These are phyloP conservation scores for Nycteola revayana DNA, from an alignment of 2,888 invertebrate genomes.

Conservation along the genomic window DNA sequence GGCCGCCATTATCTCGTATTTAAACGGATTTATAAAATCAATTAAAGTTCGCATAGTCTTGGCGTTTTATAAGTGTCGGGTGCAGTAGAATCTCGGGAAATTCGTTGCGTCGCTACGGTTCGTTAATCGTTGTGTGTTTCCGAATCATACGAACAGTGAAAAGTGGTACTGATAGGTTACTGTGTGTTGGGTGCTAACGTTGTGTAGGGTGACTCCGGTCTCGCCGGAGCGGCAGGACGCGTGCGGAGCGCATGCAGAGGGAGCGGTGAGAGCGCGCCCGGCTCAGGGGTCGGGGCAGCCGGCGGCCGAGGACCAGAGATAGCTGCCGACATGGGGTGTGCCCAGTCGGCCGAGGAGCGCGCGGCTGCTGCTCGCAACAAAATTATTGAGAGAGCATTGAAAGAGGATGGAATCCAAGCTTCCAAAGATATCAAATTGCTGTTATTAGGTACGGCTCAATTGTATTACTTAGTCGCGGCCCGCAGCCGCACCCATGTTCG, in stretches of 20 bases:
- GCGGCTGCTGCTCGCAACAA: constrained; percentile 98
- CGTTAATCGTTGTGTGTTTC: constrained; percentile 37
- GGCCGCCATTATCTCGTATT: constrained; percentile 84
- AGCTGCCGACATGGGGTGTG: constrained; percentile 95
- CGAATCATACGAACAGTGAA: constrained; percentile 53
- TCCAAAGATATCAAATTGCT: constrained; percentile 99
- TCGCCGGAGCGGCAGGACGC: constrained; percentile 70
- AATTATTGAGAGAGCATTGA: constrained; percentile 98
- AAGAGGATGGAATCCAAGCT: constrained; percentile 99
- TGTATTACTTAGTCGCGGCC: constrained; percentile 27
- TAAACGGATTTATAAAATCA: constrained; percentile 79
- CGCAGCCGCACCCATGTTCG: constrained; percentile 69
- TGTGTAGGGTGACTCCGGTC: constrained; percentile 74
- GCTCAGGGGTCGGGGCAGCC: constrained; percentile 79
- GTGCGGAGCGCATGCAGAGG: constrained; percentile 77
- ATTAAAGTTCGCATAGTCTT: constrained; percentile 68
- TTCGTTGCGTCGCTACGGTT: constrained; percentile 39
- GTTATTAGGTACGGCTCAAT: constrained; percentile 90
- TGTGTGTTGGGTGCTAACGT: constrained; percentile 69
- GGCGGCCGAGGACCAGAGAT: constrained; percentile 75
- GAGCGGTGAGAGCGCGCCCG: constrained; percentile 84
- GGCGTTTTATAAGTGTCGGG: constrained; percentile 60
- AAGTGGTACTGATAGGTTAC: constrained; percentile 74
- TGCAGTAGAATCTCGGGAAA: constrained; percentile 46
- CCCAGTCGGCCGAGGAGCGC: constrained; percentile 99